Evolutionary conservation across 2,113 vertebrate species (phyloP).

Genomic region (Rynchops niger): DNA sequence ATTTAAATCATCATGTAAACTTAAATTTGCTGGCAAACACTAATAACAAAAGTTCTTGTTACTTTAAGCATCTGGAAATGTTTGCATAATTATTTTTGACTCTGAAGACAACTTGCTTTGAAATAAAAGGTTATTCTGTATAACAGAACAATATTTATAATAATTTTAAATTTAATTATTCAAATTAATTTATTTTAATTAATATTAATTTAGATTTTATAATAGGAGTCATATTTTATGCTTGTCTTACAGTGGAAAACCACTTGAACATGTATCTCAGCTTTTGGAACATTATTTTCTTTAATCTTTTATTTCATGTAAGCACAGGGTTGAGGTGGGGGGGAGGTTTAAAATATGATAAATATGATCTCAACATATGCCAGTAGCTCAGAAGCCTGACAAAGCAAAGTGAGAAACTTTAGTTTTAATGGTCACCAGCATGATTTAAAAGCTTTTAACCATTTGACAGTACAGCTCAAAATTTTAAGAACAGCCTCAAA

Average conservation of each 20-base stretch:
- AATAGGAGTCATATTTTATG: neutral
- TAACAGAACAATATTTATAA: neutral
- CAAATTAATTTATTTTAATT: neutral
- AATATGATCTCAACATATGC: neutral
- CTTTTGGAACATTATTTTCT: neutral
- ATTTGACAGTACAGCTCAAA: neutral
- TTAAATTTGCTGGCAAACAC: neutral
- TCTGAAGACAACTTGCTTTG: neutral
- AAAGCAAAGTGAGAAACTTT: neutral
- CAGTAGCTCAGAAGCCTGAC: neutral
- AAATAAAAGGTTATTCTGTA: neutral
- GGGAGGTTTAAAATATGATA: neutral
- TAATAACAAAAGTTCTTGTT: neutral
- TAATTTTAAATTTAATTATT: neutral
- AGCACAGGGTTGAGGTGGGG: neutral
- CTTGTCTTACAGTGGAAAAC: neutral
- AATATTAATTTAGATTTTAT: neutral
- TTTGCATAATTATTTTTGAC: neutral
- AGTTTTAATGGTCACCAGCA: neutral
- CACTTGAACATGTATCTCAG: neutral
- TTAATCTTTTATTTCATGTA: neutral
- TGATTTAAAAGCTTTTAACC: accelerated
- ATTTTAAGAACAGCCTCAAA: neutral
- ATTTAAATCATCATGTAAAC: neutral
- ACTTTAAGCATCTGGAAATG: neutral